Conservation (phyloP, 1,140 invertebrate species). For the Caligus rogercresseyi region DNA sequence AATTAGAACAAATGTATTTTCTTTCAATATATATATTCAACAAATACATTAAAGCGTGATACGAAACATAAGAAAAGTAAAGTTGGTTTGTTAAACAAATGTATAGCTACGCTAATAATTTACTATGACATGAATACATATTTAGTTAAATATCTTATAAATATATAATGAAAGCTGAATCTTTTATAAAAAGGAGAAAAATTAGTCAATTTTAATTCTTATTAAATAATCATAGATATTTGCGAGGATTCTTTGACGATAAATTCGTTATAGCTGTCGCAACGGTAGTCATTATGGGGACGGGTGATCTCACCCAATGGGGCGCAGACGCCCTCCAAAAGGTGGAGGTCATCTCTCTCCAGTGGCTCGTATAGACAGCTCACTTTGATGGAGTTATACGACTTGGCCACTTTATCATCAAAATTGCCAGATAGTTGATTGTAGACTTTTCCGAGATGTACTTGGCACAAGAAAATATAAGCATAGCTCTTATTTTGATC, state of each 20-base stretch:
- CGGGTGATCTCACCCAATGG: not conserved
- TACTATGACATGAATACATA: too few relatives aligned
- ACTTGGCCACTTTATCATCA: not conserved
- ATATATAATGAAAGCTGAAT: too few relatives aligned
- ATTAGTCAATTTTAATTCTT: not conserved
- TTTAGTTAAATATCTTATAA: too few relatives aligned
- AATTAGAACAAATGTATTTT: too few relatives aligned
- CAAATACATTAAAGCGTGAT: too few relatives aligned
- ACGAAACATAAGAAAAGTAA: too few relatives aligned
- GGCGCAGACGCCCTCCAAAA: not conserved
- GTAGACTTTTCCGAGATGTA: not conserved
- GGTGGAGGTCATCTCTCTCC: not conserved
- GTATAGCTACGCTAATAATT: too few relatives aligned
- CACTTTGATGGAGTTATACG: not conserved
- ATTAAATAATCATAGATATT: not conserved
- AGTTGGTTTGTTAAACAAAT: too few relatives aligned
- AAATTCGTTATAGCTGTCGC: not conserved
- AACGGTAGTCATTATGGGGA: not conserved
- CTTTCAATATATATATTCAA: too few relatives aligned
- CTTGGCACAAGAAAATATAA: not conserved
- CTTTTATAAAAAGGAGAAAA: too few relatives aligned
- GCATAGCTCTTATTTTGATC: slow-evolving; percentile 16
- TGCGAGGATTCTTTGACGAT: not conserved
- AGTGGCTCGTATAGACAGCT: not conserved
- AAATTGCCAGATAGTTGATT: too few relatives aligned